Evolutionary conservation across 2,888 invertebrate species (phyloP).

Genomic region (Eupeodes latifasciatus): DNA sequence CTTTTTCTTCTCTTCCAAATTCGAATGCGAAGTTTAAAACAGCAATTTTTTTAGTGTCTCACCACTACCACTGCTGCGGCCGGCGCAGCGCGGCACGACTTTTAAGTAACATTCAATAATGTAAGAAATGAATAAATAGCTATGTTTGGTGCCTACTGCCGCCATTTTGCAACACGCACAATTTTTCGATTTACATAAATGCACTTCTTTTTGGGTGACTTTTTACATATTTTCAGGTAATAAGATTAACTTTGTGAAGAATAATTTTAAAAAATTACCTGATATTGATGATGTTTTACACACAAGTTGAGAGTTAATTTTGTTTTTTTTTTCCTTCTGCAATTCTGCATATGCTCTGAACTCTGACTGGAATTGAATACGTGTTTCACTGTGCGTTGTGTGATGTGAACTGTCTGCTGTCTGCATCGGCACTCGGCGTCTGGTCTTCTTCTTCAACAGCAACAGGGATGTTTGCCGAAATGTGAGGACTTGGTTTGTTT

Average conservation of each 20-base stretch:
- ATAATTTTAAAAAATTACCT: slow-evolving; percentile 9
- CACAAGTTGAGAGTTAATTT: neutral
- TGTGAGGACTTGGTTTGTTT: slow-evolving; percentile 6
- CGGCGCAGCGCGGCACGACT: neutral
- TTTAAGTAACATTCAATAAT: slow-evolving; percentile 3
- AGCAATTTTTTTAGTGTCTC: too few species aligned
- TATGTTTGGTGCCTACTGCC: slow-evolving; percentile 20
- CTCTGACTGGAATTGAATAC: neutral
- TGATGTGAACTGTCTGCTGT: neutral
- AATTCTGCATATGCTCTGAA: neutral
- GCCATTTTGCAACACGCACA: slow-evolving; percentile 12
- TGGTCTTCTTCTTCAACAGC: slow-evolving; percentile 4
- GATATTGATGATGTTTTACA: slow-evolving; percentile 21
- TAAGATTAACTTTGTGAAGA: neutral
- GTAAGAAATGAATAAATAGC: slow-evolving; percentile 9
- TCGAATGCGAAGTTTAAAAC: too few species aligned
- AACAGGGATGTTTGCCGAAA: slow-evolving; percentile 18
- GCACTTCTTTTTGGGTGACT: neutral
- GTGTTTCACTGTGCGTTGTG: slow-evolving; percentile 8
- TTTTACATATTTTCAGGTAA: slow-evolving; percentile 9
- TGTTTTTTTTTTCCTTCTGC: neutral
- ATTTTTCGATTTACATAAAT: slow-evolving; percentile 1
- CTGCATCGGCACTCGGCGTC: neutral
- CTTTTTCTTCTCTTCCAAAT: too few species aligned
- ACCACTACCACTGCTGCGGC: too few species aligned